A percentile compares a stretch with the other conserved stretches of the same genome.
Conservation (phyloP, 2,888 invertebrate genomes). For the Agrochola macilenta region DNA sequence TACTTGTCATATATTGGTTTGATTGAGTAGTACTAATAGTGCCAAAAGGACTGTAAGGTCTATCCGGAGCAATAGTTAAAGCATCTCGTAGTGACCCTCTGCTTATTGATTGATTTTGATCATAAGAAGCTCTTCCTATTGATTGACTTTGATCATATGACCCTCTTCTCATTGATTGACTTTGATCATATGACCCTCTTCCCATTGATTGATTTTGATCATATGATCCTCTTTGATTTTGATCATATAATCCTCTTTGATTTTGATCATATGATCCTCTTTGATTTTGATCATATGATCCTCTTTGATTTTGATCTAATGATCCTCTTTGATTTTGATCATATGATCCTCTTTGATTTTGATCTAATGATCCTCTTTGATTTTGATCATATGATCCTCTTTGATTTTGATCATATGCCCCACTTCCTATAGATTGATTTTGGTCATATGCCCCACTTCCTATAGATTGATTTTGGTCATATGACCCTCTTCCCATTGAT, state of each 20-base stretch:
- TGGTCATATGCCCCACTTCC: constrained; percentile 79
- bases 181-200: constrained; percentile 66
- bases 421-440: constrained; percentile 71
- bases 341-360: constrained; percentile 73
- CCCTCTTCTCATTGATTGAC: constrained; percentile 72
- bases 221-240: constrained; percentile 31
- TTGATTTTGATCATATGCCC: constrained; percentile 20
- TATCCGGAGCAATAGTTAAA: constrained; percentile 91
- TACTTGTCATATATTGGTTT: constrained; percentile 76
- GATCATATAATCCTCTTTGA: constrained; percentile 77
- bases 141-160: constrained; percentile 70
- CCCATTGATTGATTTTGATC: constrained; percentile 74
- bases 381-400: constrained; percentile 18
- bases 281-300: constrained; percentile 23
- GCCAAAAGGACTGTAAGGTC: constrained; percentile 91
- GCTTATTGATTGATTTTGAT: constrained; percentile 76
- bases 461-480: constrained; percentile 44
- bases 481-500: constrained; percentile 21
- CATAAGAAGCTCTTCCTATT: constrained; percentile 86
- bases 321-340: constrained; percentile 20
- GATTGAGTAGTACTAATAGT: constrained; percentile 84
- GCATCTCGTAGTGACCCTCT: constrained; percentile 90
- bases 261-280: constrained; percentile 65
- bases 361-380: constrained; percentile 80
- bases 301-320: constrained; percentile 22